Percentiles rank a stretch among this genome's conserved stretches.
phyloP scores from a whole-genome alignment of 2,797 vertebrate species.

The Falco naumanni region DNA sequence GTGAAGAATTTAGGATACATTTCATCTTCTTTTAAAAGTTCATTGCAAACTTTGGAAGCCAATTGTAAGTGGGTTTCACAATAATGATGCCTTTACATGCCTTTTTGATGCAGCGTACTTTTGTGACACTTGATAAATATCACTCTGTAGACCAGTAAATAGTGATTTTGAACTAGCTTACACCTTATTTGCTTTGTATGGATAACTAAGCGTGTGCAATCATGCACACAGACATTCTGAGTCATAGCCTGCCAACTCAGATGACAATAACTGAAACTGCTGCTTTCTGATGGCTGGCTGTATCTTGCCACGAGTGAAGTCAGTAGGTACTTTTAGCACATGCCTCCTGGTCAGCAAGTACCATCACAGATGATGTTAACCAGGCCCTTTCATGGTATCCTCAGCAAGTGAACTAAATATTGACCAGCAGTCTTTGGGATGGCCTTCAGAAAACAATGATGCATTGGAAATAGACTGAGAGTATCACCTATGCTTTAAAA shows the following conservation, averaged over 20 bases:
- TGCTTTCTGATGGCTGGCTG: not conserved
- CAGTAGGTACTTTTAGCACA: not conserved
- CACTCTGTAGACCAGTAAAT: not conserved
- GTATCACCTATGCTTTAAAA: not conserved
- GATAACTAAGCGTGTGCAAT: constrained; percentile 1
- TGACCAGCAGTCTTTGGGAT: not conserved
- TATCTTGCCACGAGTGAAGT: not conserved
- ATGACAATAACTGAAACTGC: not conserved
- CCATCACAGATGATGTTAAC: not conserved
- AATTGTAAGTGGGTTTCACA: not conserved
- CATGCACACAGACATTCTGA: not conserved
- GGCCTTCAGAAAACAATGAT: not conserved
- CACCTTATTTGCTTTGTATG: constrained; percentile 38
- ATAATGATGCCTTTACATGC: not conserved
- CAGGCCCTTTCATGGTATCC: not conserved
- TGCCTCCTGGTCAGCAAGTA: not conserved
- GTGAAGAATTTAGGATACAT: constrained; percentile 20
- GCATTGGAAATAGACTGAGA: not conserved
- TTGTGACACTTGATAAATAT: constrained; percentile 20
- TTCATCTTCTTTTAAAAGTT: constrained; percentile 46
- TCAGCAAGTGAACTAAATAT: not conserved
- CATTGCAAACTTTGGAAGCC: constrained; percentile 4
- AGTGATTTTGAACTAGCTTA: constrained; percentile 16
- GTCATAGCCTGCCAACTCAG: not conserved
- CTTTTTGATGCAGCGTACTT: not conserved